Conservation (phyloP, 1,140 invertebrate species). For the Drosophila equinoxialis region DNA sequence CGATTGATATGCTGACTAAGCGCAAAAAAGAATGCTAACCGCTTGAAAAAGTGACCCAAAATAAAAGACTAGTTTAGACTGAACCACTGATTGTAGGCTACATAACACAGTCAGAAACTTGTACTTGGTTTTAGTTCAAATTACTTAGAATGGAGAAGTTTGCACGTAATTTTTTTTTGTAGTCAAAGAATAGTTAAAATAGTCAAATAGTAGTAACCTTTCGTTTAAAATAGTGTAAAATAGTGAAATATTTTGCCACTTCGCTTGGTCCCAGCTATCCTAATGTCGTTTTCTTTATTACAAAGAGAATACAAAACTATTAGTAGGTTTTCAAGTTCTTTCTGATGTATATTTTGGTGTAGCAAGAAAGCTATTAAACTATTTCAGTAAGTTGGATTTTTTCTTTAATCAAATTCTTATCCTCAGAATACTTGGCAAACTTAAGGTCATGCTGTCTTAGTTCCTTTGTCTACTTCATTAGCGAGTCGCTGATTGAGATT, state of each 20-base stretch:
- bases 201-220: no score
- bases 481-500: slow-evolving; percentile 27
- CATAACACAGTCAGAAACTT: neutral
- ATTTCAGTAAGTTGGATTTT: neutral
- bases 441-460: slow-evolving; percentile 19
- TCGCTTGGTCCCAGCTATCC: no score
- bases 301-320: neutral
- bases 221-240: no score
- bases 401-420: no score
- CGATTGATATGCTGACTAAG: slow-evolving; percentile 47
- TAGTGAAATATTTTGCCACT: no score
- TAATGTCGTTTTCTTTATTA: no score
- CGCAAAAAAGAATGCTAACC: slow-evolving; percentile 14
- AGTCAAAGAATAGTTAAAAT: no score
- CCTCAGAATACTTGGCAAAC: slow-evolving; percentile 6
- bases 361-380: neutral
- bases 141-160: neutral
- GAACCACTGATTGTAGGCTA: neutral
- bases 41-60: slow-evolving; percentile 27
- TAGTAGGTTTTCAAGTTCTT: neutral
- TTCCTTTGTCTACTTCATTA: slow-evolving; percentile 54
- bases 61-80: slow-evolving; percentile 7
- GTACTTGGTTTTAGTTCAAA: neutral
- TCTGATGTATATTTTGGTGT: neutral
- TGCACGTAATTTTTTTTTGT: neutral